Evolutionary conservation across 1,140 invertebrate genomes (phyloP).

Genomic region (Venturia canescens): DNA sequence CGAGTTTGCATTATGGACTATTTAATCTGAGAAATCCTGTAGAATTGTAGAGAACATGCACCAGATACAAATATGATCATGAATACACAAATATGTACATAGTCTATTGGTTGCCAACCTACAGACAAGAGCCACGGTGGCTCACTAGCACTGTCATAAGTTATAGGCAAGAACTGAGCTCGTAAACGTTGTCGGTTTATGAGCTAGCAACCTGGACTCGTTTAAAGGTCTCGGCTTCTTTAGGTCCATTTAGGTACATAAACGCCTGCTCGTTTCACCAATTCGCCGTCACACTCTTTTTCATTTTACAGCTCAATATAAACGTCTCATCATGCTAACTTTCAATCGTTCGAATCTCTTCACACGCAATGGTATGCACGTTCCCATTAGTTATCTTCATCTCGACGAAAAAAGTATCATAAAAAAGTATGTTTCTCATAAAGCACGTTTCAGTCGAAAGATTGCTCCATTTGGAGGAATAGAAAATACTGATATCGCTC

Average conservation of each 20-base stretch:
- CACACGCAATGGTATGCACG: neutral
- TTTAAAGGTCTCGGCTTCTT: constrained; percentile 17
- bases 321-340: constrained; percentile 31
- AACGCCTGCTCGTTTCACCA: constrained; percentile 8
- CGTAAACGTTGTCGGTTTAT: constrained; percentile 38
- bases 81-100: neutral
- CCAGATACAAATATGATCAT: no score
- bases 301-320: neutral
- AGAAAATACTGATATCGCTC: no score
- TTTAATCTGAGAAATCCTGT: no score
- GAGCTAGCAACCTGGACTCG: constrained; percentile 29
- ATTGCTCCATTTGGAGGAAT: no score
- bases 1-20: neutral
- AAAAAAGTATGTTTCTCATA: no score
- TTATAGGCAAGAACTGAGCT: constrained; percentile 33
- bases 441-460: no score
- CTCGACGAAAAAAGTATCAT: neutral
- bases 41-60: no score
- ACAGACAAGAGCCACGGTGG: constrained; percentile 1
- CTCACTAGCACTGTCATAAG: constrained; percentile 31
- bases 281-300: constrained; percentile 1
- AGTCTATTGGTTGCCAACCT: neutral
- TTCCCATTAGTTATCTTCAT: neutral
- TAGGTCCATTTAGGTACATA: constrained; percentile 7
- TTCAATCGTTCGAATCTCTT: neutral